Evolutionary conservation across 1,140 invertebrate genomes (phyloP).

Genomic region (Schlechtendalia chinensis): DNA sequence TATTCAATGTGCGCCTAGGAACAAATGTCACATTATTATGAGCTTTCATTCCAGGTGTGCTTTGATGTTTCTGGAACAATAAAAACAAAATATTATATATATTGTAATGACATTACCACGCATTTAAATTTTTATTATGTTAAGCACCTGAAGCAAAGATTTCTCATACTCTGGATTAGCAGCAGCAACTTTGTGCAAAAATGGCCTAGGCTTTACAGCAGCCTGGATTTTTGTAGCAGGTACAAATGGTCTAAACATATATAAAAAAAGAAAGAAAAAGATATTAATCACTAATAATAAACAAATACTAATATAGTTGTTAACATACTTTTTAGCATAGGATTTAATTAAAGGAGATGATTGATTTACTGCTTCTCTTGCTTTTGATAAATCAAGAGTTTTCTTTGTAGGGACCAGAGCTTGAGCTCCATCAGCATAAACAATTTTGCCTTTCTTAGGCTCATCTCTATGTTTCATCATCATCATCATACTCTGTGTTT

Average conservation of each 20-base stretch:
- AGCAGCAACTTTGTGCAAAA: slow-evolving; percentile 47
- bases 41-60: slow-evolving; percentile 7
- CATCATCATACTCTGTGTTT: slow-evolving; percentile 41
- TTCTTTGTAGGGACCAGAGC: slow-evolving; percentile 1
- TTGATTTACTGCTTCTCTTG: slow-evolving; percentile 30
- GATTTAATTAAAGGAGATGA: slow-evolving; percentile 43
- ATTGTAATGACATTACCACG: not conserved
- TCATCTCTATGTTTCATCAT: slow-evolving; percentile 43
- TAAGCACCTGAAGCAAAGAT: slow-evolving; percentile 36
- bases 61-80: slow-evolving; percentile 28
- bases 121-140: too few species aligned
- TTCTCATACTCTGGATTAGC: slow-evolving; percentile 46
- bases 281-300: not conserved
- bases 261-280: not conserved
- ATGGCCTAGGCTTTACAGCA: slow-evolving; percentile 45
- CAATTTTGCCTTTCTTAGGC: slow-evolving; percentile 33
- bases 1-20: slow-evolving; percentile 25
- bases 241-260: slow-evolving; percentile 17
- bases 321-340: slow-evolving; percentile 25
- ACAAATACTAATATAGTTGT: not conserved
- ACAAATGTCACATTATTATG: slow-evolving; percentile 39
- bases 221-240: slow-evolving; percentile 31
- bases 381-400: slow-evolving; percentile 30
- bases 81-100: not conserved
- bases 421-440: slow-evolving; percentile 38